These are phyloP conservation scores for Dascyllus trimaculatus DNA, from an alignment of 2,113 vertebrate genomes.

Conservation along the genomic window DNA sequence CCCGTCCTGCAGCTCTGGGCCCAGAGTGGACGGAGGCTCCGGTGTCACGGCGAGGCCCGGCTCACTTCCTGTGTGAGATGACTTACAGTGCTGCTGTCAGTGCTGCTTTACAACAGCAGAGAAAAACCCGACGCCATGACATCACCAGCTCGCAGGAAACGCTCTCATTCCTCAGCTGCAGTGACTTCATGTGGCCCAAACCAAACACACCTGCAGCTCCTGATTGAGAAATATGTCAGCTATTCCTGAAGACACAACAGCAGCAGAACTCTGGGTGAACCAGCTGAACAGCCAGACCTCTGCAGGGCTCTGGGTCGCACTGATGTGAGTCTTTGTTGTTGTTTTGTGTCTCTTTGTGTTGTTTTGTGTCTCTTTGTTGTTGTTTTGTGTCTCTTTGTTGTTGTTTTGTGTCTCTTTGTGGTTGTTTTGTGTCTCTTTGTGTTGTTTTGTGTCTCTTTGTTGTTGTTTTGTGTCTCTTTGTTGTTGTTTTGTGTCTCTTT, in stretches of 20 bases:
- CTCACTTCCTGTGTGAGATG: slow-evolving; percentile 75
- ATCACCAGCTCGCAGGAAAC: slow-evolving; percentile 74
- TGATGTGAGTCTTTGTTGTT: too few species aligned
- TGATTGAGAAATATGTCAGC: slow-evolving; percentile 64
- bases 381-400: too few species aligned
- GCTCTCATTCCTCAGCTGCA: slow-evolving; percentile 56
- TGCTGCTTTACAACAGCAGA: slow-evolving; percentile 33
- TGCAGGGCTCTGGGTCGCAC: too few species aligned
- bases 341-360: too few species aligned
- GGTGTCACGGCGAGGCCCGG: slow-evolving; percentile 63
- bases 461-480: too few species aligned
- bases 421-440: too few species aligned
- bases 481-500: too few species aligned
- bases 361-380: too few species aligned
- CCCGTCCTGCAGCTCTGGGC: slow-evolving; percentile 48
- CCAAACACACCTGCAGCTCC: slow-evolving; percentile 68
- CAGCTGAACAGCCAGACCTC: too few species aligned
- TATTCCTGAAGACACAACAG: slow-evolving; percentile 45
- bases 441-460: too few species aligned
- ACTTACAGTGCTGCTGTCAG: slow-evolving; percentile 66
- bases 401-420: too few species aligned
- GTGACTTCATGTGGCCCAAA: slow-evolving; percentile 66
- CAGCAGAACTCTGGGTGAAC: slow-evolving; percentile 11
- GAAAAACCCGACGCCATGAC: slow-evolving; percentile 46
- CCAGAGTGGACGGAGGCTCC: slow-evolving; percentile 21